A percentile compares a stretch with the other conserved stretches of the same genome.
Evolutionary conservation across 2,888 invertebrate genomes (phyloP).

Genomic region (Nysson spinosus): DNA sequence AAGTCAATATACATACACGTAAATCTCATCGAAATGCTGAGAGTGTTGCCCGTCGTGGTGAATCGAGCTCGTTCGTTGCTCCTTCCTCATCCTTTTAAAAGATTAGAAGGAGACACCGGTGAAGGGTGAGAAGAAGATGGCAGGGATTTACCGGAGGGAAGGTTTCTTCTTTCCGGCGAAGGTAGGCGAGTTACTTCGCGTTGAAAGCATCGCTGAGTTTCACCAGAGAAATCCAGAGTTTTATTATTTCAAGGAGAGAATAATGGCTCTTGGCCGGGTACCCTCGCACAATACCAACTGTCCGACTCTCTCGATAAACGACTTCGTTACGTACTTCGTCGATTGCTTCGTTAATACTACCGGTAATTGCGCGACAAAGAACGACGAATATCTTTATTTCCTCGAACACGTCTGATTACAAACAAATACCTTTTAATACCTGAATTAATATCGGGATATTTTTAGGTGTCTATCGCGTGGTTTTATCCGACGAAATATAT

Average conservation of each 20-base stretch:
- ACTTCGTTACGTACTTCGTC: conserved; percentile 29
- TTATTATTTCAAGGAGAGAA: conserved; percentile 52
- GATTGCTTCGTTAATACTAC: conserved; percentile 28
- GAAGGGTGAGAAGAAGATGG: conserved; percentile 27
- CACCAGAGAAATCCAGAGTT: conserved; percentile 40
- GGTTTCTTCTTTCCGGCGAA: conserved; percentile 32
- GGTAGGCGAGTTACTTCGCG: background rate
- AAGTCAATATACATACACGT: background rate
- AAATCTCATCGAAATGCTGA: background rate
- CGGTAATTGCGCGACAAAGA: conserved; percentile 7
- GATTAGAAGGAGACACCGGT: conserved; percentile 49
- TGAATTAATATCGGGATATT: no score
- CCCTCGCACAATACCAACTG: conserved; percentile 1
- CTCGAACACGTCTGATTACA: no score
- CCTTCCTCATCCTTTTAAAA: conserved; percentile 59
- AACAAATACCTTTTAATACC: no score
- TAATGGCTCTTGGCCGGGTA: conserved; percentile 25
- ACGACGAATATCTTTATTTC: no score
- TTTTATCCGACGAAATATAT: no score
- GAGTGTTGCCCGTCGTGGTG: conserved; percentile 4
- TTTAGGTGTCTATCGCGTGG: no score
- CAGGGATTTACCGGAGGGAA: conserved; percentile 49
- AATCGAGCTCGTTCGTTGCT: conserved; percentile 21
- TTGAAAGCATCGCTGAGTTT: conserved; percentile 16
- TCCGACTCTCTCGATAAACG: conserved; percentile 1